phyloP scores from a whole-genome alignment of 2,888 invertebrate genomes.

The Chymomyza caudatula region DNA sequence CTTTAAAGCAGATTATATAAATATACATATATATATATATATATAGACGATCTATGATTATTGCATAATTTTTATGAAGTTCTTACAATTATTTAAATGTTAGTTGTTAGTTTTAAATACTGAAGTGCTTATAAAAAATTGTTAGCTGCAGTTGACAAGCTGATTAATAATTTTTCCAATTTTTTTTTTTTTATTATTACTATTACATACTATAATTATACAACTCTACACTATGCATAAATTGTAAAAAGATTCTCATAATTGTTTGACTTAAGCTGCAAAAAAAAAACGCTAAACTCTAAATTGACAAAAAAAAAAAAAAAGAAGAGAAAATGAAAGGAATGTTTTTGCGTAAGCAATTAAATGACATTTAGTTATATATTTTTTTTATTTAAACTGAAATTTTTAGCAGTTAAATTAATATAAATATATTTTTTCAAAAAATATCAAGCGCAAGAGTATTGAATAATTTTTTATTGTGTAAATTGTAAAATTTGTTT shows the following conservation, averaged over 20 bases:
- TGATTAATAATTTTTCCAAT: slow-evolving; percentile 22
- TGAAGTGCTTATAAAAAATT: slow-evolving; percentile 54
- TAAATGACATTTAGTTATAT: slow-evolving; percentile 17
- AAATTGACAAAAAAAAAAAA: slow-evolving; percentile 15
- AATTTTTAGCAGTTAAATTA: background rate
- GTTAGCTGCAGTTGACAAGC: slow-evolving; percentile 26
- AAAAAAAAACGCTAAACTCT: slow-evolving; percentile 2
- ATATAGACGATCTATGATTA: background rate
- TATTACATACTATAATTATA: slow-evolving; percentile 1
- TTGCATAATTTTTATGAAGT: background rate
- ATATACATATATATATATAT: background rate
- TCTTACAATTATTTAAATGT: background rate
- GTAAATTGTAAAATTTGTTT: slow-evolving; percentile 66
- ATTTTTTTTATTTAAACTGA: background rate
- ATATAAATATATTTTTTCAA: background rate
- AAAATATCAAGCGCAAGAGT: background rate
- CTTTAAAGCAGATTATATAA: background rate
- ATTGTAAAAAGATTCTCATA: slow-evolving; percentile 72
- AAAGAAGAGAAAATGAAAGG: slow-evolving; percentile 2
- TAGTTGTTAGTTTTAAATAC: slow-evolving; percentile 48
- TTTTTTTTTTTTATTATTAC: slow-evolving; percentile 38
- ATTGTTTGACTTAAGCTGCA: slow-evolving; percentile 54
- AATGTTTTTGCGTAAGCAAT: slow-evolving; percentile 4
- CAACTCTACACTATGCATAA: slow-evolving; percentile 9
- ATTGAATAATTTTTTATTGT: slow-evolving; percentile 42